These are phyloP conservation scores for Lepidothrix coronata DNA, from an alignment of 2,113 vertebrate species.

Conservation along the genomic window DNA sequence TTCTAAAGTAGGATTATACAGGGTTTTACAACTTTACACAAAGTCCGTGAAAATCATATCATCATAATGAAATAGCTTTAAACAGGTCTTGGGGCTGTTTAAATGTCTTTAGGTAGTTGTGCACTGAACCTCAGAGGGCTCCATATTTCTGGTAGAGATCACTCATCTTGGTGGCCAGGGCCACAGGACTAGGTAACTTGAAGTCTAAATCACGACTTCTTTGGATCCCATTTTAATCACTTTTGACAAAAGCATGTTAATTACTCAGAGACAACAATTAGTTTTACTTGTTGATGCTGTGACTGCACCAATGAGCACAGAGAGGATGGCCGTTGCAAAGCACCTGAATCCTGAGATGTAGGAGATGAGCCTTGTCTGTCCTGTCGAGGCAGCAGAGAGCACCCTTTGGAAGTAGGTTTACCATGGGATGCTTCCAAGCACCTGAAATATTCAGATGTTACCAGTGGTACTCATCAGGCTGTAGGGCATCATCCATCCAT, in stretches of 20 bases:
- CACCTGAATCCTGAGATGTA: slow-evolving; percentile 73
- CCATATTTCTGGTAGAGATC: neutral
- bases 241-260: neutral
- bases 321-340: slow-evolving; percentile 77
- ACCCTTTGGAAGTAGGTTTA: slow-evolving; percentile 85
- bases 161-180: neutral
- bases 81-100: neutral
- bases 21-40: neutral
- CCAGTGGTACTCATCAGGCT: neutral
- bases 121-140: neutral
- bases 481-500: neutral
- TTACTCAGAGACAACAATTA: neutral
- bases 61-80: neutral
- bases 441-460: slow-evolving; percentile 59
- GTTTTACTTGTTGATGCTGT: slow-evolving; percentile 80
- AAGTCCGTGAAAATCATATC: neutral
- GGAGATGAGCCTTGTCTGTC: slow-evolving; percentile 78
- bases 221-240: neutral
- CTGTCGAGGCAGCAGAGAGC: slow-evolving; percentile 75
- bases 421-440: slow-evolving; percentile 80
- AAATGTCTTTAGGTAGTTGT: neutral
- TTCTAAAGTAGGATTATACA: neutral
- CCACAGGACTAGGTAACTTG: neutral
- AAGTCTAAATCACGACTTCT: neutral
- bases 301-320: slow-evolving; percentile 78